Base-by-base conservation (phyloP, 2,888 invertebrate species). In the Sycophila texana region DNA sequence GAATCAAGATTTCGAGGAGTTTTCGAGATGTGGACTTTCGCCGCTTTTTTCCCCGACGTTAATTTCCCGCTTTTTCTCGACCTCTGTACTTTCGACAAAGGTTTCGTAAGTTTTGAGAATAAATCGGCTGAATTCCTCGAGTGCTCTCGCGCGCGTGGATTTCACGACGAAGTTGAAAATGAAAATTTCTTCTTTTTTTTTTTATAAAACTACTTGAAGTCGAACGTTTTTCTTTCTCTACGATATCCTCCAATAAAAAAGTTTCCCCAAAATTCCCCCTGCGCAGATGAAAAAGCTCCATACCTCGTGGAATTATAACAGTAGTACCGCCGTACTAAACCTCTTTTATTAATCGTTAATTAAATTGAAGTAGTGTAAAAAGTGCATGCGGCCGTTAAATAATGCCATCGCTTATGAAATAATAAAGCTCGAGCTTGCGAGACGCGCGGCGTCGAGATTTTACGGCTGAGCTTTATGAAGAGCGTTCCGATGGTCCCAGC, bases 381-480 rank as follows among this genome's bases (percentile, higher is more conserved):
- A 10, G 39, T 7, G 10, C 39, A 10, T 10, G 10, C 39, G 10
- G 39, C 10, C 10, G 39, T 39, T 39, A 39, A 39, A 39, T 39
- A 39, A 0, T 39, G 1, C 10, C 39, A 39, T 39, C 39, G 10
- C 10, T 39, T 10, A 39, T 39, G 39, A 39, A 39, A 39, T 39
- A 39, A 39, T 39, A 39, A 39, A 39, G 39, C 39, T 26, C 26
- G 39, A 39, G 39, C 39, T 10, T 10, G 10, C 39, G 39, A 10
- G 39, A 4, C 30, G n/a, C 2, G n/a, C 10, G 39, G n/a, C 1
- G 26, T 53, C 7, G 30, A 67, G 58, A 70, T 58, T 55, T 58
- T 55, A 58, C 58, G 63, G 26, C 10, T 39, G n/a, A 53, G 61
- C 68, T 76, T 76, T 76, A 47, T 60, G 47, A 60, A 68, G 53